Evolutionary conservation across 2,797 vertebrate genomes (phyloP).

Genomic region (Gymnocypris eckloni): DNA sequence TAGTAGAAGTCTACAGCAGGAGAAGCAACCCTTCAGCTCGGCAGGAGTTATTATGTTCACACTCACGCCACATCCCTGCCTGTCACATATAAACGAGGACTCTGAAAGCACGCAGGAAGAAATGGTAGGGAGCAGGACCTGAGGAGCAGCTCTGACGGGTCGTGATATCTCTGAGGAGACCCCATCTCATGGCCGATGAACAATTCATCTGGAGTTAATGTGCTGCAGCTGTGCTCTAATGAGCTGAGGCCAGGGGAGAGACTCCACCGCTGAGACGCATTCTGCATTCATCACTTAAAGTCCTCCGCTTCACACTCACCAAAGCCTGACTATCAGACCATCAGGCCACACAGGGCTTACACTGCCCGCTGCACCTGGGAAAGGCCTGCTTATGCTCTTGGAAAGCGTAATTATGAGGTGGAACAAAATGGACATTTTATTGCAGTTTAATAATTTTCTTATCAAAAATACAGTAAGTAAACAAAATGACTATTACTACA

Average conservation of each 20-base stretch:
- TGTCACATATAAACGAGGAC: conserved; percentile 11
- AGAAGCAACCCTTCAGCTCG: background rate
- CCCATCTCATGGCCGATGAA: conserved; percentile 74
- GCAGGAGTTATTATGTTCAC: background rate
- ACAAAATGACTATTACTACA: background rate
- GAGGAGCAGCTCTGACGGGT: conserved; percentile 64
- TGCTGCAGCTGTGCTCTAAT: conserved; percentile 77
- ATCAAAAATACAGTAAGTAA: background rate
- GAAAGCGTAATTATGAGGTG: background rate
- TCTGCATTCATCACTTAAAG: conserved; percentile 55
- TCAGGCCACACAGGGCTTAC: background rate
- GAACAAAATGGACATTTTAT: background rate
- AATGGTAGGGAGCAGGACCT: conserved; percentile 65
- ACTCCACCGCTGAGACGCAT: conserved; percentile 40
- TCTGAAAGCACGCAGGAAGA: conserved; percentile 33
- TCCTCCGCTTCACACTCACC: conserved; percentile 12
- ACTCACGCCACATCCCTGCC: background rate
- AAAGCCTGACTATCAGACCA: conserved; percentile 25
- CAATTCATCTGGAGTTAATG: conserved; percentile 79
- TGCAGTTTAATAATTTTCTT: background rate
- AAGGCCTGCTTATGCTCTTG: no score
- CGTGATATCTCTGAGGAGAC: conserved; percentile 71
- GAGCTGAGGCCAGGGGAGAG: conserved; percentile 50
- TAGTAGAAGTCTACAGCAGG: background rate
- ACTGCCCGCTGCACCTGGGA: background rate